Conservation (phyloP, 2,888 invertebrate species). For the Chaitophorus viminalis region DNA sequence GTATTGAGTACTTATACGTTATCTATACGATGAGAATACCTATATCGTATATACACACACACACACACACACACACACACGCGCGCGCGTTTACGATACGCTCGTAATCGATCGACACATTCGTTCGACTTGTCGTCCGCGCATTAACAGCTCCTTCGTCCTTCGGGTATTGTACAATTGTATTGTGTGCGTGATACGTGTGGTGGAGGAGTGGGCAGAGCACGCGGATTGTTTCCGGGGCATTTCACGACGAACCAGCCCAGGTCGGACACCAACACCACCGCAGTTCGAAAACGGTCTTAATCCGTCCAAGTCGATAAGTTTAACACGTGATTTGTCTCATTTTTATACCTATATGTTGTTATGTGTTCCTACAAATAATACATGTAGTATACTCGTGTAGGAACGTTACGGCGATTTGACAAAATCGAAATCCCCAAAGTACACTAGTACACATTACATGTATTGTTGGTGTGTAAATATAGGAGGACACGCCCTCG, state of each 20-base stretch:
- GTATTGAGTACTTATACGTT: too few relatives aligned
- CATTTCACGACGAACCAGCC: not conserved
- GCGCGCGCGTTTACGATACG: not conserved
- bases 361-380: too few relatives aligned
- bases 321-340: not conserved
- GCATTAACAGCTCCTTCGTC: not conserved
- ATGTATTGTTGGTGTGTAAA: not conserved
- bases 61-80: too few relatives aligned
- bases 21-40: too few relatives aligned
- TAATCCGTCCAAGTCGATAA: not conserved
- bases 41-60: too few relatives aligned
- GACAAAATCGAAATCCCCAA: not conserved
- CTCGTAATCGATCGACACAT: not conserved
- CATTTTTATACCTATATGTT: not conserved
- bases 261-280: not conserved
- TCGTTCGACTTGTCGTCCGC: not conserved
- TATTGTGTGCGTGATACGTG: not conserved
- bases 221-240: not conserved
- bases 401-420: not conserved
- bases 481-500: not conserved
- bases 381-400: not conserved
- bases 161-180: not conserved
- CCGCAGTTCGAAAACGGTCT: not conserved
- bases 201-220: not conserved
- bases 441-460: not conserved